Evolutionary conservation across 2,888 invertebrate species (phyloP).

Genomic region (Tanaodytes sp.): DNA sequence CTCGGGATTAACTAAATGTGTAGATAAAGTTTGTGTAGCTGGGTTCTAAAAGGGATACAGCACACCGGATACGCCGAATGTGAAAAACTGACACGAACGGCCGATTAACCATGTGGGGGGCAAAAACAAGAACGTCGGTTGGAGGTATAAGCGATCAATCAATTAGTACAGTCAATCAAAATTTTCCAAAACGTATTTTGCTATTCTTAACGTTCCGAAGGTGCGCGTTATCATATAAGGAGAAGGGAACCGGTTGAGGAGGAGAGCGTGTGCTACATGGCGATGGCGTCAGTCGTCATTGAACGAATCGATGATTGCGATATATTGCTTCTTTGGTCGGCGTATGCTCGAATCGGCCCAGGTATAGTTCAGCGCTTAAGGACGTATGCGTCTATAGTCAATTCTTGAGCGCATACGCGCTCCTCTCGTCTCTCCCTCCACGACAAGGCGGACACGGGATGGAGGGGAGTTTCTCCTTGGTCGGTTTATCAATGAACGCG

Average conservation of each 20-base stretch:
- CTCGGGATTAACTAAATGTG: too few species aligned
- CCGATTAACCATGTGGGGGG: too few species aligned
- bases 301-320: slow-evolving; percentile 54
- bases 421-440: slow-evolving; percentile 34
- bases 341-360: slow-evolving; percentile 18
- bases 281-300: slow-evolving; percentile 56
- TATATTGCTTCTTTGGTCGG: slow-evolving; percentile 44
- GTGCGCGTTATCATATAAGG: slow-evolving; percentile 33
- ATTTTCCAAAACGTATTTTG: slow-evolving; percentile 16
- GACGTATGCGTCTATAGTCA: slow-evolving; percentile 40
- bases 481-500: slow-evolving; percentile 63
- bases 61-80: background rate
- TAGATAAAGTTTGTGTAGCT: too few species aligned
- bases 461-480: slow-evolving; percentile 16
- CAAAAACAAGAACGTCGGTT: too few species aligned
- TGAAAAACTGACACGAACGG: too few species aligned
- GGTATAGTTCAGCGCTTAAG: slow-evolving; percentile 39
- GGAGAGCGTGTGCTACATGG: slow-evolving; percentile 54
- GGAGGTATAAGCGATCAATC: too few species aligned
- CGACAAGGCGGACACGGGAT: too few species aligned
- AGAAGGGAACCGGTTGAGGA: slow-evolving; percentile 49
- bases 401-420: slow-evolving; percentile 11
- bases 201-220: slow-evolving; percentile 38
- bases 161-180: background rate
- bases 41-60: background rate